Conservation (phyloP, 2,797 vertebrate genomes). For the Silurus lanzhouensis region DNA sequence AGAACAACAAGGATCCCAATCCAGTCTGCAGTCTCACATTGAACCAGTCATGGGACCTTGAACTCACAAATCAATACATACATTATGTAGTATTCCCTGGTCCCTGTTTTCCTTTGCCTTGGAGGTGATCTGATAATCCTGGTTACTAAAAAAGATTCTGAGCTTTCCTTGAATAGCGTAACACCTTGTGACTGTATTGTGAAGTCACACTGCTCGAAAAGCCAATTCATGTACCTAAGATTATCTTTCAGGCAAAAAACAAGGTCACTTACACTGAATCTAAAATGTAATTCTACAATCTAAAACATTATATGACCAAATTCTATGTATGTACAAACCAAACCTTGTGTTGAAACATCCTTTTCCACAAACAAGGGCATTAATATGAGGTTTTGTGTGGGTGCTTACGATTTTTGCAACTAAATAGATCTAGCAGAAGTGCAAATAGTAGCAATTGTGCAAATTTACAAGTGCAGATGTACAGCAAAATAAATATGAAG, state of each 20-base stretch:
- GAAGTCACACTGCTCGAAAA: background rate
- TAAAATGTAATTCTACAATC: background rate
- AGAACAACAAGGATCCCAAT: slow-evolving; percentile 53
- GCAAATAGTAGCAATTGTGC: too few relatives aligned
- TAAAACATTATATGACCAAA: background rate
- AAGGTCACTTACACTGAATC: background rate
- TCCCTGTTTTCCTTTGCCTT: background rate
- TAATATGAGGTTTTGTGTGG: background rate
- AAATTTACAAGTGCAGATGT: too few relatives aligned
- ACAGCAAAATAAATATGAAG: too few relatives aligned
- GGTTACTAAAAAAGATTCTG: background rate
- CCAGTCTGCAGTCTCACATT: slow-evolving; percentile 41
- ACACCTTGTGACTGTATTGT: background rate
- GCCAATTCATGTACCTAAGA: background rate
- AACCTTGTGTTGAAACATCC: background rate
- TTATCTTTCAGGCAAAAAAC: background rate
- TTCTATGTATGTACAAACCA: background rate
- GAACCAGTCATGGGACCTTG: slow-evolving; percentile 46
- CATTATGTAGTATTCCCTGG: background rate
- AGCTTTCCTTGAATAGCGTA: background rate
- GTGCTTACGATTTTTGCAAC: too few relatives aligned
- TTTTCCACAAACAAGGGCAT: background rate
- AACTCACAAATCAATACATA: slow-evolving; percentile 22
- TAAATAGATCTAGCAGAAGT: too few relatives aligned
- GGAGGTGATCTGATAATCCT: slow-evolving; percentile 3